phyloP scores from a whole-genome alignment of 2,797 vertebrate genomes.

The Kryptolebias ocellatus region DNA sequence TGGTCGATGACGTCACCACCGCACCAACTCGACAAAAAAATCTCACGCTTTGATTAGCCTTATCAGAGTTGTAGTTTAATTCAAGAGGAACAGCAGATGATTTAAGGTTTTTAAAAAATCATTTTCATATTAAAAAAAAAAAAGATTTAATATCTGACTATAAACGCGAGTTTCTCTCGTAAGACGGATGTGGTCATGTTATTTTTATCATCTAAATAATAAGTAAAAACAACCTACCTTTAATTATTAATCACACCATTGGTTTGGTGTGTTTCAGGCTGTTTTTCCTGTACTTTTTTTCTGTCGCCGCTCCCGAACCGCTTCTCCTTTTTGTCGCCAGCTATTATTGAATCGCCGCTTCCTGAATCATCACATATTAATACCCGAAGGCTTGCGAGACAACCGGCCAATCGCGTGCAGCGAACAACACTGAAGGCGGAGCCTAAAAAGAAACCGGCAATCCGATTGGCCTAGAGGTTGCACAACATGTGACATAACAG shows the following conservation, averaged over 20 bases:
- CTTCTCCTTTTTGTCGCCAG: neutral
- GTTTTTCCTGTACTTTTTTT: accelerated
- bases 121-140: too few species aligned
- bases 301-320: too few species aligned
- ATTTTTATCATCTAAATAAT: neutral
- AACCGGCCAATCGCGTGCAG: neutral
- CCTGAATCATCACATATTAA: neutral
- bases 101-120: too few species aligned
- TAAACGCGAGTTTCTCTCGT: neutral
- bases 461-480: conserved; percentile 53
- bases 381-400: conserved; percentile 12
- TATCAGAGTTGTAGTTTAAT: too few species aligned
- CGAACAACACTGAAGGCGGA: conserved; percentile 10
- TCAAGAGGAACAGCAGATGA: too few species aligned
- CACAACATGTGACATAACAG: neutral
- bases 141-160: too few species aligned
- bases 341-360: neutral
- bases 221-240: conserved; percentile 63
- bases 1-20: too few species aligned
- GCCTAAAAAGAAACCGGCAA: neutral
- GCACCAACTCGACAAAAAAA: too few species aligned
- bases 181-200: neutral
- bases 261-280: neutral
- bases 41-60: too few species aligned
- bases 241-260: conserved; percentile 84